phyloP scores from a whole-genome alignment of 2,888 invertebrate genomes.

The Dromius quadrimaculatus region DNA sequence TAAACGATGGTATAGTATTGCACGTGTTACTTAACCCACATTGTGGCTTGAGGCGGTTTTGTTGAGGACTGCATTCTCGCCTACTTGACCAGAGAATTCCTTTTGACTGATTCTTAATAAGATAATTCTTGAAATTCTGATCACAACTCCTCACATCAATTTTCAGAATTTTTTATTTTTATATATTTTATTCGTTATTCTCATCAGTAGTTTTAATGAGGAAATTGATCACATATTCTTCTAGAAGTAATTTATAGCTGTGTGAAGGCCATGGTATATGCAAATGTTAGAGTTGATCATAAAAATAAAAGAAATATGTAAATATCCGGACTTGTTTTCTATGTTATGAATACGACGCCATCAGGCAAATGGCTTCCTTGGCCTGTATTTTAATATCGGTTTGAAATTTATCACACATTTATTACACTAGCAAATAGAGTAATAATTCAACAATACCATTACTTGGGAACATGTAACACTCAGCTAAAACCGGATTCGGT shows the following conservation, averaged over 20 bases:
- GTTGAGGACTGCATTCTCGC: slow-evolving; percentile 26
- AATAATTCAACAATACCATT: slow-evolving; percentile 30
- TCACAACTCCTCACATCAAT: slow-evolving; percentile 12
- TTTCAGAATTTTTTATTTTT: slow-evolving; percentile 12
- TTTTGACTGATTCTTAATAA: slow-evolving; percentile 30
- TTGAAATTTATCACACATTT: slow-evolving; percentile 31
- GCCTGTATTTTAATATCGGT: slow-evolving; percentile 31
- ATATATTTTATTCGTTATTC: not conserved
- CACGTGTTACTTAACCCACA: slow-evolving; percentile 41
- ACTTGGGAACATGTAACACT: slow-evolving; percentile 10
- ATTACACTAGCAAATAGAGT: slow-evolving; percentile 22
- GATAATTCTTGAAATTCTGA: slow-evolving; percentile 29
- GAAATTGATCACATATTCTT: not conserved
- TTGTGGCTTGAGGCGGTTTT: slow-evolving; percentile 17
- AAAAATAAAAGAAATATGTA: slow-evolving; percentile 45
- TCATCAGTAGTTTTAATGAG: not conserved
- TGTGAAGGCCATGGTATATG: slow-evolving; percentile 32
- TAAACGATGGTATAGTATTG: slow-evolving; percentile 29
- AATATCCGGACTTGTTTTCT: slow-evolving; percentile 46
- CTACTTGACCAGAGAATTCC: slow-evolving; percentile 33
- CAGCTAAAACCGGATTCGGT: slow-evolving; percentile 10
- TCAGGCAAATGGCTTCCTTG: slow-evolving; percentile 41
- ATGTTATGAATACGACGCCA: slow-evolving; percentile 25
- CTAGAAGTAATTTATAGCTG: slow-evolving; percentile 21
- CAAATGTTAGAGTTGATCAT: slow-evolving; percentile 37